Base-by-base conservation (phyloP, 2,113 vertebrate species). In the Pogonocichla stellata region DNA sequence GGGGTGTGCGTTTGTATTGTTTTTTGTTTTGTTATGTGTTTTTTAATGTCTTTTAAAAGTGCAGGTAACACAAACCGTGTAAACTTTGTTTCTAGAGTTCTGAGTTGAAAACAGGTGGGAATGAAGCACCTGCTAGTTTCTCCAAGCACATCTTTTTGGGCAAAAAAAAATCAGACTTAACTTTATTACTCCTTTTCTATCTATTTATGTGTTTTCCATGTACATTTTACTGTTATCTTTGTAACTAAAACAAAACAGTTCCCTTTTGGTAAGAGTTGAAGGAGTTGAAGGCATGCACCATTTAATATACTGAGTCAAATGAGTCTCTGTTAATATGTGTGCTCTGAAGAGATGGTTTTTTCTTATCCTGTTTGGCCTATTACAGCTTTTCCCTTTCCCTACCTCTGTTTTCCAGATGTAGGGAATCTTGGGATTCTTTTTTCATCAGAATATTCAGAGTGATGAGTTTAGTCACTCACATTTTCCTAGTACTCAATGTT, bases 271-370 rank as follows among this genome's bases (percentile, higher is more conserved):
- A 33, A 60, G 31, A 71, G 53, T 12, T 53, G 20, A 80, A 83
- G 18, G 23, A 70, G 62, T 15, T 51, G 20, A 77, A 83, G 22
- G 20, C 18, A 14, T 8, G 13, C 19, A 42, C 28, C 6, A 8
- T 42, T 71, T n/a, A 48, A 19, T 40, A 2, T 65, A 23, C 26
- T 70, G 17, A 51, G 42, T 75, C 38, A 62, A 48, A 45, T 22
- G 5, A 43, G 22, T 57, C 29, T 51, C 26, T 60, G 5, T 74
- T 62, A 43, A 12, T 75, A 24, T 1, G 10, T 62, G 1, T 25
- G 4, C 28, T 56, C 20, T 64, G 64, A 42, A 42, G 31, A 43
- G 8, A 18, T 48, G 0, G 0, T 1, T 36, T 64, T 40, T 64
- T 42, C 34, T 60, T 16, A 10, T 73, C 38, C 60, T 38, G 3